Percentiles rank a stretch among this genome's conserved stretches.
phyloP scores from a whole-genome alignment of 2,888 invertebrate species.

The Phanerotoma sp. region DNA sequence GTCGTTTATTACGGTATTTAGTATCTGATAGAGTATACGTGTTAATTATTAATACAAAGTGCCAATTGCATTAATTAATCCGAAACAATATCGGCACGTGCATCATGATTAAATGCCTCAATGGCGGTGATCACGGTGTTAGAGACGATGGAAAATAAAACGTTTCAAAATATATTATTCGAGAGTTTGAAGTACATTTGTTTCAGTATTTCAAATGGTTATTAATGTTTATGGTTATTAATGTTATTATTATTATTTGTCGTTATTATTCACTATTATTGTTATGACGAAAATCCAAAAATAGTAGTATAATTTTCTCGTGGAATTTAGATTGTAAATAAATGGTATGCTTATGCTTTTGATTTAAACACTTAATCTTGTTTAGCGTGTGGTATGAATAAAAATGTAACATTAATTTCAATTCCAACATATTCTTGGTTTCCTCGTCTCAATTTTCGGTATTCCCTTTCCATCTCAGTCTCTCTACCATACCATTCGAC shows the following conservation, averaged over 20 bases:
- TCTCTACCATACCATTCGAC: conserved; percentile 8
- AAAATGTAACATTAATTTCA: conserved; percentile 14
- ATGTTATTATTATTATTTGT: no score
- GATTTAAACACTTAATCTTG: no score
- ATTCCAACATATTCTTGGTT: conserved; percentile 5
- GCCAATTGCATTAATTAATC: conserved; percentile 8
- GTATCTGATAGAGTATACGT: background rate
- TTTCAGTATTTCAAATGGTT: no score
- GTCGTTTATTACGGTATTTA: background rate
- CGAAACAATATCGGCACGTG: conserved; percentile 11
- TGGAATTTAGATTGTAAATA: no score
- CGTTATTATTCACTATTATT: no score
- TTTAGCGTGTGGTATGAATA: background rate
- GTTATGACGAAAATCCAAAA: no score
- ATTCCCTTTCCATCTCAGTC: background rate
- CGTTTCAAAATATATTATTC: no score
- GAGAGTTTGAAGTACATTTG: no score
- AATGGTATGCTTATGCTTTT: no score
- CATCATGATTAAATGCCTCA: background rate
- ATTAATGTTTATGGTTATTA: no score
- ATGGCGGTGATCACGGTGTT: background rate
- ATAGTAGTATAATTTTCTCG: no score
- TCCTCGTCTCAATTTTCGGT: conserved; percentile 4
- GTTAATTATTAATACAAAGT: background rate
- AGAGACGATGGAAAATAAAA: background rate